These are phyloP conservation scores for Gryon sp. DNA, from an alignment of 1,140 invertebrate species.

Conservation along the genomic window DNA sequence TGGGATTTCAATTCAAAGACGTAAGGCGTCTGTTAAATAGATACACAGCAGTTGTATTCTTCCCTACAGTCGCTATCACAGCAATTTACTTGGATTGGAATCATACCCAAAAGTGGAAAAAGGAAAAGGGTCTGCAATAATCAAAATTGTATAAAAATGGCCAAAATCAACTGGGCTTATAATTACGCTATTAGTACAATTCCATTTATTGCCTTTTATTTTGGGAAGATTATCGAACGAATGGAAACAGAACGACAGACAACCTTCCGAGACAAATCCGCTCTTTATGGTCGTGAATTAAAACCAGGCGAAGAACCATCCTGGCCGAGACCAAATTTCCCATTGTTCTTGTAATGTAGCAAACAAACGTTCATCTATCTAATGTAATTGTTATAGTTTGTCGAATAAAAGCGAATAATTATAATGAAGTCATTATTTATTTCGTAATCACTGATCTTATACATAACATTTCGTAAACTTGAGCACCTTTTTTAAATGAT, in stretches of 20 bases:
- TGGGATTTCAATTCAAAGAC: conserved; percentile 54
- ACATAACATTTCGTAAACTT: no score
- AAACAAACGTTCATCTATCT: no score
- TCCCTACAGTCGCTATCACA: conserved; percentile 81
- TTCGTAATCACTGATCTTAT: no score
- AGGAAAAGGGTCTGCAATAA: conserved; percentile 24
- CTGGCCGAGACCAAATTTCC: conserved; percentile 80
- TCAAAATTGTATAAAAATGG: conserved; percentile 12
- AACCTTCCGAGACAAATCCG: conserved; percentile 87
- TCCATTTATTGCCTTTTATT: conserved; percentile 79
- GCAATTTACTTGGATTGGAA: conserved; percentile 85
- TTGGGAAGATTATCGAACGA: conserved; percentile 84
- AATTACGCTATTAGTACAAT: conserved; percentile 71
- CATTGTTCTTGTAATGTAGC: conserved; percentile 27
- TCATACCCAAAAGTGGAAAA: conserved; percentile 86
- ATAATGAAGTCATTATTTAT: no score
- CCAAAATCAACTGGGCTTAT: conserved; percentile 13
- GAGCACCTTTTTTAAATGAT: not conserved
- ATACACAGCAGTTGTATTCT: conserved; percentile 83
- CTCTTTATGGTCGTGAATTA: conserved; percentile 84
- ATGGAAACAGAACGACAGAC: conserved; percentile 85
- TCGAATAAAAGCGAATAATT: no score
- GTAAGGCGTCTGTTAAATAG: conserved; percentile 70
- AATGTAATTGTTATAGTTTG: no score
- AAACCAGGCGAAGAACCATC: conserved; percentile 84